These are phyloP conservation scores for Malthinus seriepunctatus DNA, from an alignment of 2,888 invertebrate species.

Conservation along the genomic window DNA sequence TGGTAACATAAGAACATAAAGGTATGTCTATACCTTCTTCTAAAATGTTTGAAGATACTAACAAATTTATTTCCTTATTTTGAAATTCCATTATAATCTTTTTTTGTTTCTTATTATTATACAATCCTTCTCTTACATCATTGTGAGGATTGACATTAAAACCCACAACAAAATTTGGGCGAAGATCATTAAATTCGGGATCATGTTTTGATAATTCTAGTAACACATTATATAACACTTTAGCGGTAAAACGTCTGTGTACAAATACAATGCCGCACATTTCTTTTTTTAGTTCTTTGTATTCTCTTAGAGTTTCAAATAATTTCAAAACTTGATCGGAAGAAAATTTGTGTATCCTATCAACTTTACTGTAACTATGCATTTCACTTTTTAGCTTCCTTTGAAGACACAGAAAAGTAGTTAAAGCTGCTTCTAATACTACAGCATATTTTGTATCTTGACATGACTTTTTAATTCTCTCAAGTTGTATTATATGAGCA, in stretches of 20 bases:
- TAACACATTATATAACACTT: constrained; percentile 71
- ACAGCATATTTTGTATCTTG: constrained; percentile 49
- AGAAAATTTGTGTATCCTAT: constrained; percentile 62
- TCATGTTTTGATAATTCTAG: constrained; percentile 56
- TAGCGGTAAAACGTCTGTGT: constrained; percentile 73
- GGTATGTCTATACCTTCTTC: constrained; percentile 91
- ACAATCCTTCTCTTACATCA: constrained; percentile 60
- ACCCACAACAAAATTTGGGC: constrained; percentile 76
- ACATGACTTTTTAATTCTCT: constrained; percentile 60
- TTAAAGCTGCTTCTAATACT: constrained; percentile 48
- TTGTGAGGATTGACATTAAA: constrained; percentile 62
- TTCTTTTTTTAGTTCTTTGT: constrained; percentile 56
- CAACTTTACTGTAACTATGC: constrained; percentile 49
- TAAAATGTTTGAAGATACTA: constrained; percentile 78
- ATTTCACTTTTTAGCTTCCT: constrained; percentile 60
- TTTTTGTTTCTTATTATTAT: constrained; percentile 56
- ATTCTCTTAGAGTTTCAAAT: constrained; percentile 63
- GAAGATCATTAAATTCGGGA: constrained; percentile 61
- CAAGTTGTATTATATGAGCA: constrained; percentile 64
- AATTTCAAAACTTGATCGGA: constrained; percentile 68
- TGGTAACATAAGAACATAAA: constrained; percentile 77
- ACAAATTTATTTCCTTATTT: constrained; percentile 63
- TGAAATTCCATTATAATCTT: constrained; percentile 62
- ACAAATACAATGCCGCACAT: constrained; percentile 76
- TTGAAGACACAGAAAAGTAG: constrained; percentile 56